Evolutionary conservation across 1,140 invertebrate genomes (phyloP), one percentile per base, ranked within the genome.

Genomic region (Nephotettix cincticeps): DNA sequence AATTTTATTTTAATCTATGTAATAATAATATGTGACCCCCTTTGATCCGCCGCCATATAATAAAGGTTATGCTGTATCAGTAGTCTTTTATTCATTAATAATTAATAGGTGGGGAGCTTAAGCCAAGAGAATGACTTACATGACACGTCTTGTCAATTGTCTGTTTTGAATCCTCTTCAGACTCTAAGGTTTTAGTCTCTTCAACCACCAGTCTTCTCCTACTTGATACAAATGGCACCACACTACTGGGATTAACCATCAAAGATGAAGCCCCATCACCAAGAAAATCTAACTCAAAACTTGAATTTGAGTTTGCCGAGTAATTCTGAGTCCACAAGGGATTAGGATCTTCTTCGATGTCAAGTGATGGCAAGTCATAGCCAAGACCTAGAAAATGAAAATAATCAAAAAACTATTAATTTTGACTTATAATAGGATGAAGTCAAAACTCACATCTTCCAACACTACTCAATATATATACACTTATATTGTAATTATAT

Each of bases 181-280:
- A 83, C 71, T 83, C 81, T 54, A 6, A 54, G 19, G 4, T 54
- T 6, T 19, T 54, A 6, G 23, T 54, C 23, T 19, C 17, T 19
- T 54, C n/a, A n/a, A 19, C 17, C 17, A 4, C 17, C 80, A 81
- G 51, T 83, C 83, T 75, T 84, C 82, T 72, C 83, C 80, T 67
- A 27, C 45, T 61, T 21, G 76, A 72, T 17, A 73, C 73, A 83
- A 86, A 84, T 0, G 87, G 86, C 78, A 89, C 87, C 51, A 88
- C 85, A 28, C 90, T 90, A 75, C 91, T 92, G 0, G 91, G 91
- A 81, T 93, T 92, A 1, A 94, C 91, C 86, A 91, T 91, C 43
- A 89, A 84, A 21, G 89, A 87, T 1, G 90, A 87, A 0, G 87
- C 87, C 73, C 92, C 89, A 27, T 88, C 88, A 0, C 89, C 88